Base-by-base conservation (phyloP, 2,797 vertebrate species). In the Phrynocephalus forsythii region DNA sequence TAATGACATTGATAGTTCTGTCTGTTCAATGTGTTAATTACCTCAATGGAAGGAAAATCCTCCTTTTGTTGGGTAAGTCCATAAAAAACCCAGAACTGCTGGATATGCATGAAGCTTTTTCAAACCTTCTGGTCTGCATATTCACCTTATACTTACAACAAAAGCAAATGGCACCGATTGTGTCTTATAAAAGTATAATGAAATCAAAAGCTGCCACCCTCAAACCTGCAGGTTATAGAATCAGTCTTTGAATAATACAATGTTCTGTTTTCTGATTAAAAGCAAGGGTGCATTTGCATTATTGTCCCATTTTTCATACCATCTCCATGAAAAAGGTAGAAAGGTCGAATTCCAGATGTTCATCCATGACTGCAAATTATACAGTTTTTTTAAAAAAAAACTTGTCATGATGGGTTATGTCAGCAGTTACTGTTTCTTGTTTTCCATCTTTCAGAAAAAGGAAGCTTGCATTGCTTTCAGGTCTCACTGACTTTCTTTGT, bases 391-490 rank as follows among this genome's bases (percentile, higher is more conserved):
- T 44, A 88, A 85, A 80, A 52, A 80, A 71, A 77, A 72, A 48
- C 6, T 13, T 73, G 10, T 71, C 71, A 75, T 56, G 82, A 30
- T 18, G 66, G 15, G 48, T 38, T 28, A 86, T 24, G 33, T 79
- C 50, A 77, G 63, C n/a, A 91, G 79, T 85, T 83, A 83, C 20
- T 77, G 24, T 48, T 77, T 38, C 79, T 80, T 85, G 71, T 52
- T 60, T 82, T 82, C 73, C 68, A 48, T 73, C 28, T 67, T 52
- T 78, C 50, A 66, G 48, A 75, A 15, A 79, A 13, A 56, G 5
- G 52, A 33, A 30, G 52, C 33, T 48, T 68, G 16, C 63, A 56
- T 60, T 2, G 71, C 48, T 71, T 88, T 87, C 67, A 83, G n/a
- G 83, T 82, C n/a, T 82, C 82, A 52, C 48, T 15, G 71, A 24